Base-by-base conservation (phyloP, 2,797 vertebrate genomes). In the Petrocephalus schoutedeni region DNA sequence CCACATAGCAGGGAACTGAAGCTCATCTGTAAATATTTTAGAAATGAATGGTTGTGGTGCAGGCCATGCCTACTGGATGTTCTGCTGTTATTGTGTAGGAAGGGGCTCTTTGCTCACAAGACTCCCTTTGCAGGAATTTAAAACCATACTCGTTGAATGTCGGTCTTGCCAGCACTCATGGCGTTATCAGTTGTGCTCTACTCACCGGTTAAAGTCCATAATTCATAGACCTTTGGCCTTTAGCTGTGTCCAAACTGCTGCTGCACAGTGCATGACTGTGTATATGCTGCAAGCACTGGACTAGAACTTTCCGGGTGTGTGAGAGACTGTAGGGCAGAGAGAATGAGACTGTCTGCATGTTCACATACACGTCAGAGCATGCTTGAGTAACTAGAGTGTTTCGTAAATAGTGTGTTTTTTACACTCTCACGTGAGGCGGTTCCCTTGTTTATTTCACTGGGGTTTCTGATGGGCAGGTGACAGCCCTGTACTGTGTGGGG, bases 11-110 rank as follows among this genome's bases (percentile, higher is more conserved):
- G 87, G 57, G 53, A 84, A 87, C 83, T 57, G 19, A 84, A 77
- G 80, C 56, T 84, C 57, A 28, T 88, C 59, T 87, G 87, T 85
- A 89, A 90, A 88, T 90, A 77, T 87, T 87, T 88, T 80, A 32
- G 16, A 83, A 83, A 86, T 89, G 41, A 59, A 80, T 61, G 41
- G 58, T 87, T 84, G 86, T 89, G 51, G 71, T 57, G 28, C 19
- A 36, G 19, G 32, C 59, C 10, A 16, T 83, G 59, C 71, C 4
- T 2, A 6, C 12, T 86, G 21, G 36, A 74, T 89, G 28, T 23
- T 9, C 86, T 86, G 4, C 85, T 89, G 71, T 88, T 88, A 57
- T 59, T 61, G n/a, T 85, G 6, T 32, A 12, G 77, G 74, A 88
- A 84, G 19, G 32, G 19, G 21, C 10, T 51, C 45, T 32, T n/a